phyloP scores from a whole-genome alignment of 2,888 invertebrate genomes.

The Eupithecia subumbrata region DNA sequence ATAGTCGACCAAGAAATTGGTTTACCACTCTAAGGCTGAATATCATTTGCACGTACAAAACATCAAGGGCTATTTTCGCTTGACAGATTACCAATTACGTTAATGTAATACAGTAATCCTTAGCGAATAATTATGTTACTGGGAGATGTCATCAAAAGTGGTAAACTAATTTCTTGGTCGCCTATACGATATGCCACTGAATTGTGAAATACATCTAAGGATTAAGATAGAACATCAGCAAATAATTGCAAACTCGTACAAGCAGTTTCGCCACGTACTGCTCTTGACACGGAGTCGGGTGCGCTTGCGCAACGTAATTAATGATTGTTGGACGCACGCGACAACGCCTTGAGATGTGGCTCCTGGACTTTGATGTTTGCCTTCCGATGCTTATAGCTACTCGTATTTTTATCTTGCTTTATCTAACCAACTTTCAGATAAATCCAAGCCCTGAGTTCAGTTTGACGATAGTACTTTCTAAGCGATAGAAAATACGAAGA shows the following conservation, averaged over 20 bases:
- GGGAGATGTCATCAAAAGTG: no score
- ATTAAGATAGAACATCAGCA: slow-evolving; percentile 6
- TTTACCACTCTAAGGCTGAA: no score
- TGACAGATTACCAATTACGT: no score
- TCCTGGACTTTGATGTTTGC: slow-evolving; percentile 12
- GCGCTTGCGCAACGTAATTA: slow-evolving; percentile 55
- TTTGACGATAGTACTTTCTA: no score
- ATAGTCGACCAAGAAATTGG: no score
- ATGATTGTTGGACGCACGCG: slow-evolving; percentile 40
- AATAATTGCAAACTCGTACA: slow-evolving; percentile 22
- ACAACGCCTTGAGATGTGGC: slow-evolving; percentile 20
- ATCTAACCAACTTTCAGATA: background rate
- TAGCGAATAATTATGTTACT: no score
- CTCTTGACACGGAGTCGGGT: slow-evolving; percentile 53
- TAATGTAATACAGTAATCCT: no score
- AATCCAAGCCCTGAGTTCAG: background rate
- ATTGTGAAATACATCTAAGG: background rate
- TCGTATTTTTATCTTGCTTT: background rate
- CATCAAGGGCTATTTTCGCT: no score
- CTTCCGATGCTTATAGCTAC: slow-evolving; percentile 4
- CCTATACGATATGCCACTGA: background rate
- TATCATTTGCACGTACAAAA: no score
- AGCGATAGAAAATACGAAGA: no score
- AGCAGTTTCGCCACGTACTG: slow-evolving; percentile 49
- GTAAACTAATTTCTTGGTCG: no score